These are phyloP conservation scores for Cactoblastis cactorum DNA, from an alignment of 2,888 invertebrate genomes.

Conservation along the genomic window DNA sequence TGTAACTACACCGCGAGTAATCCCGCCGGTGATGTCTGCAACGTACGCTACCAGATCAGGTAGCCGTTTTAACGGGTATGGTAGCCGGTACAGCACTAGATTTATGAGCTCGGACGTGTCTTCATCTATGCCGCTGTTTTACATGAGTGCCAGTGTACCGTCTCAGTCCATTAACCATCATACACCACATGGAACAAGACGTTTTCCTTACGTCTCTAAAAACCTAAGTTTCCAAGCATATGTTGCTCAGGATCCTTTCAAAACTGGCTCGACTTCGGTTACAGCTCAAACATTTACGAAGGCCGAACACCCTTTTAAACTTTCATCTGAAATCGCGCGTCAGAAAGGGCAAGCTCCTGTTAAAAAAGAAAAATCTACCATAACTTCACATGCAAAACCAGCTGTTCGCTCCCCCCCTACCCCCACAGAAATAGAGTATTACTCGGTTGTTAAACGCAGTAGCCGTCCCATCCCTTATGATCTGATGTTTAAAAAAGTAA, in stretches of 20 bases:
- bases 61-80: background rate
- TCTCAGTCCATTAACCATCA: background rate
- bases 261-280: background rate
- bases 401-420: background rate
- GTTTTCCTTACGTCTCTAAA: background rate
- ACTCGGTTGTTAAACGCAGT: background rate
- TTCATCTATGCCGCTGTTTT: too few relatives aligned
- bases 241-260: background rate
- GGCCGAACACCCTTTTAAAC: background rate
- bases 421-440: background rate
- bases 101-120: background rate
- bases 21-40: constrained; percentile 1
- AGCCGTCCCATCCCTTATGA: background rate
- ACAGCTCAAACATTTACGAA: background rate
- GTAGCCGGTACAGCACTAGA: background rate
- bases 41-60: background rate
- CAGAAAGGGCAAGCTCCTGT: background rate
- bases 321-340: background rate
- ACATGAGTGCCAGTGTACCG: too few relatives aligned
- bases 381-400: background rate
- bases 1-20: background rate
- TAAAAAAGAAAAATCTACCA: background rate
- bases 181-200: too few relatives aligned
- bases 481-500: background rate
- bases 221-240: background rate